Evolutionary conservation across 2,113 vertebrate species (phyloP), one percentile per base, ranked within the genome.

Genomic region (Lepisosteus oculatus): DNA sequence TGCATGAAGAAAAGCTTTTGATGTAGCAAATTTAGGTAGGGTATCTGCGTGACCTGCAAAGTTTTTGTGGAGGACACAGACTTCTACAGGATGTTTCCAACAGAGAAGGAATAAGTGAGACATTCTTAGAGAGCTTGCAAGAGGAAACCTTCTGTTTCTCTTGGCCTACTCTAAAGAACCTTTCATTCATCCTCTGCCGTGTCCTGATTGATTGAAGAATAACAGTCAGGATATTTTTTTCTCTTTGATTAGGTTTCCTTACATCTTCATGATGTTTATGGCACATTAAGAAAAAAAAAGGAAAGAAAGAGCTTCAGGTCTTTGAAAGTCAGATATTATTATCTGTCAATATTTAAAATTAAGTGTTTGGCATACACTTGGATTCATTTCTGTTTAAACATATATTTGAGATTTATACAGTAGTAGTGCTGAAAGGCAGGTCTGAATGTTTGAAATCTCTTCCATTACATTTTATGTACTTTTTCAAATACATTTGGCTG

Each of bases 51-150:
- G 72, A 74, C 67, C 72, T 44, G 12, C 9, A 17, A 6, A 15
- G 47, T 55, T 69, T 44, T n/a, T 11, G 14, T 3, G 8, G 57
- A 74, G 3, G 72, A 68, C 68, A 64, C 47, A 2, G 9, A 63
- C 11, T 29, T 69, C 57, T 55, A 12, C 47, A 68, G 65, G 72
- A 68, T 5, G 56, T 68, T 55, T 73, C 66, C 57, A 47, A 57
- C 65, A 6, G 66, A 8, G 29, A 51, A 17, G 72, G 66, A 73
- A 73, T 66, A 68, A 73, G 72, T 42, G 47, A 68, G 59, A 68
- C 71, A 42, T 72, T 57, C 71, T 72, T 65, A 44, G 17, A 43
- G 65, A 8, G 65, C 47, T 65, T 17, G 29, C 13, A 17, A 14
- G 55, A 67, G 71, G 43, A 56, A 45, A n/a, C 57, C 57, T 59